Base-by-base conservation (phyloP, 2,888 invertebrate genomes). In the Halictus quadricinctus region DNA sequence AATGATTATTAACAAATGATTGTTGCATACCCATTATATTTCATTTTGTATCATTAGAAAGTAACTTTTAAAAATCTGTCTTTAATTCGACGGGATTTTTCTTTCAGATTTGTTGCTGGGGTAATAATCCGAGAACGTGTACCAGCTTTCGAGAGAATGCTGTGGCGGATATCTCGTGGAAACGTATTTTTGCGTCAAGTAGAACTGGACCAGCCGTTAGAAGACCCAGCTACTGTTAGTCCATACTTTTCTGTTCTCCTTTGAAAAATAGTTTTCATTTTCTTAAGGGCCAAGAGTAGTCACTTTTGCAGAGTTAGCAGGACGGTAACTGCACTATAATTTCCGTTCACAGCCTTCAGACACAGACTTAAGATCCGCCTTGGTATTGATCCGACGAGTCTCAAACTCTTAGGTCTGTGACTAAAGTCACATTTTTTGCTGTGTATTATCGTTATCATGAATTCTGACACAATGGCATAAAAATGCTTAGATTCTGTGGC, bases 81-180 rank as follows among this genome's bases (percentile, higher is more conserved):
- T 48, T 41, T 43, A 54, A 21, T 72, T 85, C 43, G n/a, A 64
- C 69, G 6, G 8, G 46, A 46, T 25, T 25, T 54, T 76, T 72
- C 75, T 89, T 87, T 64, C 91, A 97, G 98, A 89, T 99, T 99
- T 95, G 98, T 98, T 21, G 98, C 98, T 54, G 99, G 98, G n/a
- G 98, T 98, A 48, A 98, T 99, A 84, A 97, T 97, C 90, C 96
- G 98, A 66, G 98, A 98, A 95, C 96, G 98, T 85, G 96, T 98
- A 81, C 97, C 98, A 1, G 97, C 97, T 74, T 99, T 99, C 95
- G 98, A 98, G 94, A 96, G 98, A 79, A 98, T 99, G 97, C 95
- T 99, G 92, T 99, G 98, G 98, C 96, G 98, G 89, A 98, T 98
- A 88, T 98, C 98, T 36, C 96, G 98, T 81, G 98, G 98, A 50